Evolutionary conservation across 1,140 invertebrate species (phyloP).

Genomic region (Eulimnadia texana): DNA sequence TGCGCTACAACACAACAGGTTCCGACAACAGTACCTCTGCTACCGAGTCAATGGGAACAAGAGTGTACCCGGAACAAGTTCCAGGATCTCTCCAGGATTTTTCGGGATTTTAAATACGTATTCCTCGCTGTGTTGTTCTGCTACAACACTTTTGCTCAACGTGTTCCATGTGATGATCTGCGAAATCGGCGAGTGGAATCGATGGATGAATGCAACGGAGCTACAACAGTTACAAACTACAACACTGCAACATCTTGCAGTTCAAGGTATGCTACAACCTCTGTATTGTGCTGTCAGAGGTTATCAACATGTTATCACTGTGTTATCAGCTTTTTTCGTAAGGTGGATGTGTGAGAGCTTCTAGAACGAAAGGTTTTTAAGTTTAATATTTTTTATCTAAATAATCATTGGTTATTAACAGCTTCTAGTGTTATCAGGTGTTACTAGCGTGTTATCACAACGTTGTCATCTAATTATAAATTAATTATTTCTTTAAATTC

Average conservation of each 20-base stretch:
- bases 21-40: not conserved
- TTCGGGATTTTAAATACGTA: not conserved
- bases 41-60: not conserved
- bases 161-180: slow-evolving; percentile 4
- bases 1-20: not conserved
- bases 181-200: slow-evolving; percentile 13
- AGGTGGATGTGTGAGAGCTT: too few relatives aligned
- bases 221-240: not conserved
- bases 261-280: too few relatives aligned
- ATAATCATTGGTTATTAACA: too few relatives aligned
- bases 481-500: too few relatives aligned
- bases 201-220: not conserved
- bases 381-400: too few relatives aligned
- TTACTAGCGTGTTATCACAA: too few relatives aligned
- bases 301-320: too few relatives aligned
- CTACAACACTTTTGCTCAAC: not conserved
- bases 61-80: not conserved
- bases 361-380: too few relatives aligned
- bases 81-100: not conserved
- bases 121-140: not conserved
- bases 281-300: too few relatives aligned
- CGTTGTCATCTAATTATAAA: too few relatives aligned
- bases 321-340: too few relatives aligned
- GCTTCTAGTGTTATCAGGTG: too few relatives aligned
- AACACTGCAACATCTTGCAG: not conserved